phyloP scores from a whole-genome alignment of 30 jellyfish, hydroid and myxozoan species.

The Aurelia sp. region DNA sequence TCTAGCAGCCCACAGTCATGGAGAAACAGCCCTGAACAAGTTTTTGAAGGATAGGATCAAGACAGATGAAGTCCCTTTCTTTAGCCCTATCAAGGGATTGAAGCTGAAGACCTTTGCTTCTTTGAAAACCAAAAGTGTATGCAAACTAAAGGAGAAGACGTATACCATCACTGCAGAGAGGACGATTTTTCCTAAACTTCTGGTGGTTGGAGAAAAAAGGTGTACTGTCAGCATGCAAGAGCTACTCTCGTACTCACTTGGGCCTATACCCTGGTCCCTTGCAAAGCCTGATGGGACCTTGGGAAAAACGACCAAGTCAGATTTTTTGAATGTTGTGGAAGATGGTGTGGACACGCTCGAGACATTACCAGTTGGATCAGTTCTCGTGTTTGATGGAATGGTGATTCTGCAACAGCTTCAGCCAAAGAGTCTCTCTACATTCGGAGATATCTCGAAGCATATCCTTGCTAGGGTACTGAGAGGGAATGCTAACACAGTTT shows the following conservation, averaged over 20 bases:
- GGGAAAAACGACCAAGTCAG: constrained; percentile 17
- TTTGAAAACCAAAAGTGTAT: neutral
- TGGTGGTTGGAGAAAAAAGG: constrained; percentile 19
- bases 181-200: constrained; percentile 4
- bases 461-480: neutral
- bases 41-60: neutral
- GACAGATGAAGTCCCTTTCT: neutral
- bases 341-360: constrained; percentile 15
- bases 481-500: neutral
- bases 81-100: neutral
- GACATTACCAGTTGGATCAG: constrained; percentile 12
- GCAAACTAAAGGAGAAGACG: constrained; percentile 10
- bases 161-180: constrained; percentile 31
- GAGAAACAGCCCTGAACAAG: neutral
- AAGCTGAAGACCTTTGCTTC: neutral
- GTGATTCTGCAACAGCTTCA: constrained; percentile 28
- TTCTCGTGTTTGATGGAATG: constrained; percentile 16
- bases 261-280: constrained; percentile 34
- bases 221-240: constrained; percentile 8
- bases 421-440: neutral
- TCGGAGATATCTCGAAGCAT: constrained; percentile 23
- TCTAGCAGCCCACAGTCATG: neutral
- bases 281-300: constrained; percentile 16
- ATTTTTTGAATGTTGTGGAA: constrained; percentile 26
- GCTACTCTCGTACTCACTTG: constrained; percentile 10